These are phyloP conservation scores for Caenorhabditis remanei DNA, from an alignment of 1,140 invertebrate genomes.

Conservation along the genomic window DNA sequence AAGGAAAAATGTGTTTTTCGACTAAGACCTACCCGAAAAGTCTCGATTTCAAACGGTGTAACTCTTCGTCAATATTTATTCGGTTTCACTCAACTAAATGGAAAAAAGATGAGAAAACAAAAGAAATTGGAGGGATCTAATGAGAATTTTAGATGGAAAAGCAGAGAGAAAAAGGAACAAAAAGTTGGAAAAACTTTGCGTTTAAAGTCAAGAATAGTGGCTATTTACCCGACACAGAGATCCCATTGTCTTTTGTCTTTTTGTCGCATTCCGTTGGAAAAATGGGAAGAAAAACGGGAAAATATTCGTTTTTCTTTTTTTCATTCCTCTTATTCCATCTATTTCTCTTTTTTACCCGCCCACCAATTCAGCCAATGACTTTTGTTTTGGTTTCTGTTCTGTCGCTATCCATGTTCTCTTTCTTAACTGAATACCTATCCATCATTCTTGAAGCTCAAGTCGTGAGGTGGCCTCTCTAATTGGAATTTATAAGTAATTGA, in stretches of 20 bases:
- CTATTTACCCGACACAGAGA: constrained; percentile 38
- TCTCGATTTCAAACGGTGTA: background rate
- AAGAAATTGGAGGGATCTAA: constrained; percentile 4
- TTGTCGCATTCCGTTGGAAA: constrained; percentile 15
- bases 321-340: constrained; percentile 15
- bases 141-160: constrained; percentile 48
- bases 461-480: background rate
- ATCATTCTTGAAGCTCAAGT: too few species aligned
- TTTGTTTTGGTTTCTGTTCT: constrained; percentile 17
- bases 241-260: constrained; percentile 39
- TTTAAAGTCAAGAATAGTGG: constrained; percentile 47
- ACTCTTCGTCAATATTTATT: constrained; percentile 2
- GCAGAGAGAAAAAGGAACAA: background rate
- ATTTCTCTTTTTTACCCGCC: background rate
- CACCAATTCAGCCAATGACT: constrained; percentile 43
- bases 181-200: constrained; percentile 15
- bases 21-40: background rate
- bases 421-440: background rate
- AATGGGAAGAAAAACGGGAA: constrained; percentile 10
- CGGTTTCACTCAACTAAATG: background rate
- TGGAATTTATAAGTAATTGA: constrained; percentile 4
- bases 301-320: constrained; percentile 17
- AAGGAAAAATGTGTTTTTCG: background rate
- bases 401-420: background rate
- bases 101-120: constrained; percentile 10